Evolutionary conservation across 2,797 vertebrate species (phyloP), one percentile per base, ranked within the genome.

Genomic region (Denticeps clupeoides): DNA sequence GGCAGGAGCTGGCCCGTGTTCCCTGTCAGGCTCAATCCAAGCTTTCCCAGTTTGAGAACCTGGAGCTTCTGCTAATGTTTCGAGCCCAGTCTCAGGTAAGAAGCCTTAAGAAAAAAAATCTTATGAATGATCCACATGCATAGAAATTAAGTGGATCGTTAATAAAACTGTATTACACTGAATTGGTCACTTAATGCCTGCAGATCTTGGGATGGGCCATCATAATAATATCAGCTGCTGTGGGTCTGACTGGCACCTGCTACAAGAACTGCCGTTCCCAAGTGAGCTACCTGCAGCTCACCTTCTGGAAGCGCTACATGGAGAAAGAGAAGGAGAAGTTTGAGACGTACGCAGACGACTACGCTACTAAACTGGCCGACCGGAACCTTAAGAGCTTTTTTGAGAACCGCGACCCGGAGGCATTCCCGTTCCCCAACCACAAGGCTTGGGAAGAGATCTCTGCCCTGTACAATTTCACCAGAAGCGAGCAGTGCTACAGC

Each of bases 31-130:
- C n/a, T n/a, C n/a, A 80, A 21, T 82, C 88, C 47, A 77, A 71
- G 12, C 75, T 91, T 61, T 42, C 83, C 2, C 10, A 18, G 1
- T 7, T 58, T 2, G 85, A 89, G 46, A 78, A 68, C 0, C 80
- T 80, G 1, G 87, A 94, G 56, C 70, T 97, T 62, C 82, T 83
- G 50, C 64, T 82, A 11, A 87, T 89, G 57, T 77, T 96, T 37
- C 84, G 88, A 54, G 89, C 90, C 16, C 91, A 96, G 67, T 94
- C 91, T 29, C 93, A 97, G 88, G 91, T 95, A 74, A 79, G 82
- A 7, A 11, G 10, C 28, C 11, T 3, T 8, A 10, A 28, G 25
- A 25, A 8, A 2, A 27, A 27, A 26, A 27, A 2, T 10, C 10
- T 27, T 3, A 27, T 10, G 26, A 3, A 9, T 27, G 24, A 31